These are phyloP conservation scores for Alfaro cultratus DNA, from an alignment of 2,797 vertebrate species.

Conservation along the genomic window DNA sequence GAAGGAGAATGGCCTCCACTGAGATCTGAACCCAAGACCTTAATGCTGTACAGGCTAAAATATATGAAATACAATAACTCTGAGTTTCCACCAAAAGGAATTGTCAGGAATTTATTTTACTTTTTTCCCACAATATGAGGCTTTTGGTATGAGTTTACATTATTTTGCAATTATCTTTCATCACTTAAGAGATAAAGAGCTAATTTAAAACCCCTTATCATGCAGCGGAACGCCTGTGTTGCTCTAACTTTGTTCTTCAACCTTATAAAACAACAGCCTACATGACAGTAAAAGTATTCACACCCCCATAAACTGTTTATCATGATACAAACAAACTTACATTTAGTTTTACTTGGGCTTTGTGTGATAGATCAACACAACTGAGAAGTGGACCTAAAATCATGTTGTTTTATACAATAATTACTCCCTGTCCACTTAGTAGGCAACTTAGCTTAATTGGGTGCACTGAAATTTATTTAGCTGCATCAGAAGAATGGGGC, in stretches of 20 bases:
- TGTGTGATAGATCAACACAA: neutral
- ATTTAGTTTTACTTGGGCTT: neutral
- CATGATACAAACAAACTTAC: neutral
- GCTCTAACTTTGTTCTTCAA: too few species aligned
- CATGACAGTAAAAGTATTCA: neutral
- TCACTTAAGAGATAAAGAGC: too few species aligned
- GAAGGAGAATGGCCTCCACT: neutral
- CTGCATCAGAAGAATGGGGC: neutral
- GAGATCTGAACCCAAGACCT: neutral
- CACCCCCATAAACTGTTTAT: neutral
- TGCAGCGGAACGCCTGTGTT: too few species aligned
- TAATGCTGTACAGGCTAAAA: neutral
- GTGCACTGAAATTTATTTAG: neutral
- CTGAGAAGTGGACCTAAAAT: neutral
- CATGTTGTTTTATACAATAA: neutral
- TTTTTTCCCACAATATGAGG: neutral
- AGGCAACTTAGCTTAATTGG: neutral
- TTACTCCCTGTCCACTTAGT: neutral
- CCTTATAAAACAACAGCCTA: neutral
- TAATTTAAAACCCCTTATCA: too few species aligned
- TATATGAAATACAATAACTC: neutral
- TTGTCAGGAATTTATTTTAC: neutral
- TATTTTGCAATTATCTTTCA: too few species aligned
- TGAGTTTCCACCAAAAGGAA: neutral
- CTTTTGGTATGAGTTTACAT: too few species aligned